phyloP scores from a whole-genome alignment of 2,797 vertebrate species.

The Odontamblyopus rebecca region DNA sequence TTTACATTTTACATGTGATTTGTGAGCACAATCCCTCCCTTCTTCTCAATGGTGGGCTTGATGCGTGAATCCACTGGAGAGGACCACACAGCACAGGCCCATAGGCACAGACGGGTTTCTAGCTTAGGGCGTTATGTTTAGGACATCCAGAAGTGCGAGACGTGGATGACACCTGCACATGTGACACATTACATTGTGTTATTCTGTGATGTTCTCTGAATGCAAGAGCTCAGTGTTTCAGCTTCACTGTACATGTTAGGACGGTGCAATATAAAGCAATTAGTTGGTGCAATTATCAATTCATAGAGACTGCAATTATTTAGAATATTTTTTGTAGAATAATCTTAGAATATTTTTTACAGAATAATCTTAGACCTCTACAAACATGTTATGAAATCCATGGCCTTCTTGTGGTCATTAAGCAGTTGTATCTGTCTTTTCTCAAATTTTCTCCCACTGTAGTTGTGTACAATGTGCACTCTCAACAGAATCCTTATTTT shows the following conservation, averaged over 20 bases:
- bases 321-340: too few relatives aligned
- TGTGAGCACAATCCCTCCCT: background rate
- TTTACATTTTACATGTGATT: background rate
- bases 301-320: too few relatives aligned
- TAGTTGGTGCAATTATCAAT: too few relatives aligned
- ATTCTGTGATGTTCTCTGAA: constrained; percentile 37
- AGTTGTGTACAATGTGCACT: too few relatives aligned
- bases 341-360: too few relatives aligned
- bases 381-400: too few relatives aligned
- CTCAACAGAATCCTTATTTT: too few relatives aligned
- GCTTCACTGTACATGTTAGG: background rate
- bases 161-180: constrained; percentile 38
- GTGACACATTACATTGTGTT: constrained; percentile 41
- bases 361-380: too few relatives aligned
- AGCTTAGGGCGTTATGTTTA: constrained; percentile 23
- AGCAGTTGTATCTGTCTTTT: too few relatives aligned
- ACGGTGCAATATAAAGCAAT: too few relatives aligned
- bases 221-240: constrained; percentile 8
- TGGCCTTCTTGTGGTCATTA: too few relatives aligned
- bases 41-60: background rate
- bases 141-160: constrained; percentile 34
- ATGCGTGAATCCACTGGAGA: background rate
- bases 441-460: too few relatives aligned
- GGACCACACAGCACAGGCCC: background rate
- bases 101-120: constrained; percentile 1